Evolutionary conservation across 2,113 vertebrate species (phyloP).

Genomic region (Daboia siamensis): DNA sequence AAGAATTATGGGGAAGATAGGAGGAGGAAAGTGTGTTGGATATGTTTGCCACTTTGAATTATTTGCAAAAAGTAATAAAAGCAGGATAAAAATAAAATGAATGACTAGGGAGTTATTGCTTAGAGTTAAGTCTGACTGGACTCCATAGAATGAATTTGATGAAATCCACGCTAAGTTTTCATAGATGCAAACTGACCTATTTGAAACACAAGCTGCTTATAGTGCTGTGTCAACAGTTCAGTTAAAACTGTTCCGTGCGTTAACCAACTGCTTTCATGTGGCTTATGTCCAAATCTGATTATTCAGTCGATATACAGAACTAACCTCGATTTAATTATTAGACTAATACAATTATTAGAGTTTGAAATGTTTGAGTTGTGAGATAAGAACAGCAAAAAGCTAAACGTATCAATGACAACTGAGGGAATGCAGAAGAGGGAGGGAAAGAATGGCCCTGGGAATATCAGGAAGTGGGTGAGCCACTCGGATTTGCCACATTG

Average conservation of each 20-base stretch:
- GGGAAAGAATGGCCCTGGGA: background rate
- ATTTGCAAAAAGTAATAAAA: background rate
- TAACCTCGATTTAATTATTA: background rate
- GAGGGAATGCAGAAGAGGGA: background rate
- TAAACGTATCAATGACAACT: background rate
- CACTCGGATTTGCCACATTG: background rate
- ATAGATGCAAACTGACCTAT: background rate
- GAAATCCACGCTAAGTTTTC: background rate
- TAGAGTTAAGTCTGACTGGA: background rate
- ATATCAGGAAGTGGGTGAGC: background rate
- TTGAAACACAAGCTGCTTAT: background rate
- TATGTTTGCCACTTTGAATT: background rate
- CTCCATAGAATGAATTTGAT: background rate
- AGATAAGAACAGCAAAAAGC: background rate
- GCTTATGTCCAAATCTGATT: background rate
- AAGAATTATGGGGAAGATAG: background rate
- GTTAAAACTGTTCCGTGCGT: background rate
- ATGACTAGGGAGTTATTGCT: background rate
- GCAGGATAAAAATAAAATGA: background rate
- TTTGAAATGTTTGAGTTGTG: background rate
- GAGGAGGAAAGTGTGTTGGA: background rate
- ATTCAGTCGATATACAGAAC: background rate
- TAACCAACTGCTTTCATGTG: background rate
- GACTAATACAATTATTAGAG: background rate
- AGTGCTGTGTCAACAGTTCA: background rate